These are phyloP conservation scores for Phortica magna DNA, from an alignment of 2,888 invertebrate genomes.

Conservation along the genomic window DNA sequence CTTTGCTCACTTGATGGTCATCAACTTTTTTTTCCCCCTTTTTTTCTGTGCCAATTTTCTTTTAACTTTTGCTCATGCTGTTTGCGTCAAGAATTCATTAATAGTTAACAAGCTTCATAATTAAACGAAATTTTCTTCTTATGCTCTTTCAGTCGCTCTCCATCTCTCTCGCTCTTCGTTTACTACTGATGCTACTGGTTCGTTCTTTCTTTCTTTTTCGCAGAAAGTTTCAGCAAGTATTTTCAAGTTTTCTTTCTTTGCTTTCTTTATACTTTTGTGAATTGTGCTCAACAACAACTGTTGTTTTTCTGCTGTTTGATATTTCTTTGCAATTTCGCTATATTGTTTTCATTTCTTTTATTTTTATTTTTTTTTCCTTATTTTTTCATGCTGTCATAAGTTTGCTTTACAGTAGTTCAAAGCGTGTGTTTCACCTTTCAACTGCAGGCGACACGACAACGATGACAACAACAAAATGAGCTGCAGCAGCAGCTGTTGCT, in stretches of 20 bases:
- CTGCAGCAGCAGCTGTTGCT: constrained; percentile 21
- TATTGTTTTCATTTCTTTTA: no score
- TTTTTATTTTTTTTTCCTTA: no score
- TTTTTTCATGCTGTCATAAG: constrained; percentile 48
- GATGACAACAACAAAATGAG: not conserved
- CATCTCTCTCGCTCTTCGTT: not conserved
- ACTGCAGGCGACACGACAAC: constrained; percentile 52
- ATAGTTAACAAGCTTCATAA: constrained; percentile 72
- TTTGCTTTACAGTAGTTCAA: constrained; percentile 53
- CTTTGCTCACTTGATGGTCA: constrained; percentile 21
- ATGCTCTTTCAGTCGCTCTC: constrained; percentile 23
- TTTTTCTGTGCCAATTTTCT: constrained; percentile 39
- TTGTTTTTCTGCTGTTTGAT: constrained; percentile 44
- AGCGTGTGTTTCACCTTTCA: constrained; percentile 60
- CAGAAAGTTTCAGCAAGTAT: constrained; percentile 20
- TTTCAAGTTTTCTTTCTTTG: not conserved
- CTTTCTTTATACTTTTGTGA: not conserved
- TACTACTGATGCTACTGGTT: not conserved
- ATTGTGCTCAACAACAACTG: not conserved
- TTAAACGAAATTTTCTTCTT: constrained; percentile 52
- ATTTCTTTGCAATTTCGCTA: constrained; percentile 48
- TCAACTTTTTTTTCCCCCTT: constrained; percentile 33
- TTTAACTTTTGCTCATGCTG: constrained; percentile 39
- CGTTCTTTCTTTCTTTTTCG: constrained; percentile 17
- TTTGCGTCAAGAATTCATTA: constrained; percentile 67